These are phyloP conservation scores for Steinernema feltiae DNA, from an alignment of 1,140 invertebrate species.

Conservation along the genomic window DNA sequence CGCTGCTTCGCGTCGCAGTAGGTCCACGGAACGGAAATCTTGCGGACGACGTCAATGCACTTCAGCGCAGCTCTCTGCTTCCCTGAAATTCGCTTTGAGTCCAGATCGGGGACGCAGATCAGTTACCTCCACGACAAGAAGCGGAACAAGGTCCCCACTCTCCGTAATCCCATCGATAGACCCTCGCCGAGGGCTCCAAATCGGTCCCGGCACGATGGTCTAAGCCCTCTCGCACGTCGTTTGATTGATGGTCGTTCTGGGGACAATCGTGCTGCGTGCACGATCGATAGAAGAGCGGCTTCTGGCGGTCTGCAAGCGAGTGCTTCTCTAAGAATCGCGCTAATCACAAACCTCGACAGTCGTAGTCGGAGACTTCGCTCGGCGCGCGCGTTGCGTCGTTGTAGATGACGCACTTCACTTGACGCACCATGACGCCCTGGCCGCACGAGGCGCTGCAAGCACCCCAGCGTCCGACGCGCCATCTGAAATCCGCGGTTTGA, in stretches of 20 bases:
- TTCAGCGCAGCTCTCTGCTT: constrained; percentile 81
- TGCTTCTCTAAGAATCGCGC: no score
- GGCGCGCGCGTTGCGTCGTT: constrained; percentile 5
- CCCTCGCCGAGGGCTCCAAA: not conserved
- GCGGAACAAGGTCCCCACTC: constrained; percentile 79
- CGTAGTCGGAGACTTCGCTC: constrained; percentile 14
- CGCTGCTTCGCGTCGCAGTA: constrained; percentile 74
- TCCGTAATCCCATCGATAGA: constrained; percentile 59
- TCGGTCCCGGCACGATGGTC: not conserved
- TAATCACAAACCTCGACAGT: constrained; percentile 5
- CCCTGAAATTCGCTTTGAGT: constrained; percentile 59
- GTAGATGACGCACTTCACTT: constrained; percentile 22
- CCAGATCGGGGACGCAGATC: not conserved
- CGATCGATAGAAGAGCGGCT: not conserved
- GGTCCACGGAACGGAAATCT: constrained; percentile 74
- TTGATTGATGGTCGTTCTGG: constrained; percentile 10
- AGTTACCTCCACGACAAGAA: constrained; percentile 75
- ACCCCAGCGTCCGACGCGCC: constrained; percentile 35
- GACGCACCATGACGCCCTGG: constrained; percentile 57
- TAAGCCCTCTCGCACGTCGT: constrained; percentile 2
- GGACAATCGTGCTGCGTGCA: not conserved
- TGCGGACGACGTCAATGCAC: constrained; percentile 77
- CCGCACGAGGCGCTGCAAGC: constrained; percentile 60
- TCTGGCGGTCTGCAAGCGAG: not conserved
- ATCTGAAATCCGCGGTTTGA: constrained; percentile 4